A percentile compares a stretch with the other conserved stretches of the same genome.
phyloP scores from a whole-genome alignment of 2,888 invertebrate species.

The Orthosia cruda region DNA sequence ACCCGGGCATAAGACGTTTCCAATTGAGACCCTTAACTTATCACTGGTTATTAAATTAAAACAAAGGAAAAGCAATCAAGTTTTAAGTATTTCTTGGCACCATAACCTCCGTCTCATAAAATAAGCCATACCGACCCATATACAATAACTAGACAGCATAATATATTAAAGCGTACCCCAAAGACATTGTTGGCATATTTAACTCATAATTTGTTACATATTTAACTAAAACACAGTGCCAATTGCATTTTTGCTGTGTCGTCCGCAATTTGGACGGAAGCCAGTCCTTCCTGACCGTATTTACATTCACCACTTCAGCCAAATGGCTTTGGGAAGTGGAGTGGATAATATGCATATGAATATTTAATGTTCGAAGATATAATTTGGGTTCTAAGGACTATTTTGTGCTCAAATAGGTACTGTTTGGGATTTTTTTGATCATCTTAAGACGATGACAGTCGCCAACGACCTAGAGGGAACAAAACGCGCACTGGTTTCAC shows the following conservation, averaged over 20 bases:
- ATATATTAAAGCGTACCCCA: not conserved
- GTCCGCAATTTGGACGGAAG: conserved; percentile 53
- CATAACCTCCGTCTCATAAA: conserved; percentile 7
- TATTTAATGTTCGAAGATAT: not conserved
- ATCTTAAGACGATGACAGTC: no score
- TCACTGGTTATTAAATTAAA: not conserved
- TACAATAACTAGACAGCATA: conserved; percentile 8
- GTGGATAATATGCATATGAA: conserved; percentile 4
- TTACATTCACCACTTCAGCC: conserved; percentile 38
- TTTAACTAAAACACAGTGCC: conserved; percentile 46
- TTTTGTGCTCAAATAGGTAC: not conserved
- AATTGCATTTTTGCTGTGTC: conserved; percentile 49
- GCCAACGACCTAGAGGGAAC: no score
- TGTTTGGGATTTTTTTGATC: no score
- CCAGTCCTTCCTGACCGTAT: conserved; percentile 50
- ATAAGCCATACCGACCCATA: not conserved
- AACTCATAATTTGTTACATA: conserved; percentile 28
- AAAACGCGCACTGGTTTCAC: no score
- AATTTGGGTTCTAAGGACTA: not conserved
- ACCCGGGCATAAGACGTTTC: not conserved
- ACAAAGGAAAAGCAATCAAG: not conserved
- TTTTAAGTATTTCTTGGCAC: conserved; percentile 10
- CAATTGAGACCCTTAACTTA: not conserved
- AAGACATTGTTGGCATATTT: conserved; percentile 40
- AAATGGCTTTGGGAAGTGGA: conserved; percentile 30